Conservation (phyloP, 2,888 invertebrate species). For the Listrodromus nycthemerus region DNA sequence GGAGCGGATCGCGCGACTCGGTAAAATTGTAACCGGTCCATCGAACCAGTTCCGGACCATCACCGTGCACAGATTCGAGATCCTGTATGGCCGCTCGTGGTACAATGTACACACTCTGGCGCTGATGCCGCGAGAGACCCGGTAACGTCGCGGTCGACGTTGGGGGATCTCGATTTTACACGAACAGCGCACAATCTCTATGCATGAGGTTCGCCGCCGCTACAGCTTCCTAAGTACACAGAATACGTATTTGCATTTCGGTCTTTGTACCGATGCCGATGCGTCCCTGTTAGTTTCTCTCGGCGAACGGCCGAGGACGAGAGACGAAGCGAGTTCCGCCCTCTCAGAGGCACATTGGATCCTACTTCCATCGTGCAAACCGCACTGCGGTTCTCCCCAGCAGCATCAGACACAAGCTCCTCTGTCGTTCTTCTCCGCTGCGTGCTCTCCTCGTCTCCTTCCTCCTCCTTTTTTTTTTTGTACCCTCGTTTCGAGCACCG, state of each 20-base stretch:
- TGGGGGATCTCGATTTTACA: slow-evolving; percentile 78
- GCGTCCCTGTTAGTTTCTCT: slow-evolving; percentile 67
- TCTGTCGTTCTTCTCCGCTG: slow-evolving; percentile 39
- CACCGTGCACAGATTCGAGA: background rate
- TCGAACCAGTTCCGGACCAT: slow-evolving; percentile 40
- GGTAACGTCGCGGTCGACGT: slow-evolving; percentile 47
- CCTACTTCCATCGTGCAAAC: slow-evolving; percentile 78
- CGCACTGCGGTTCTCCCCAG: slow-evolving; percentile 77
- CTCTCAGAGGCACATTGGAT: slow-evolving; percentile 69
- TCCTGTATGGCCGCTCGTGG: too few species aligned
- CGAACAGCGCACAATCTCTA: slow-evolving; percentile 82
- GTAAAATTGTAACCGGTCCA: slow-evolving; percentile 56
- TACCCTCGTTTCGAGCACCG: slow-evolving; percentile 66
- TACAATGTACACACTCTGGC: background rate
- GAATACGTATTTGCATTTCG: slow-evolving; percentile 83
- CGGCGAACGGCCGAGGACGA: slow-evolving; percentile 16
- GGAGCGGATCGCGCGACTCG: slow-evolving; percentile 4
- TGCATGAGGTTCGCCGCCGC: slow-evolving; percentile 82
- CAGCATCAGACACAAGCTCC: slow-evolving; percentile 62
- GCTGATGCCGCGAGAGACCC: slow-evolving; percentile 36
- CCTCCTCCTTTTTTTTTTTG: slow-evolving; percentile 20
- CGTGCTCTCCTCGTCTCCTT: slow-evolving; percentile 37
- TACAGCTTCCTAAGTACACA: slow-evolving; percentile 84
- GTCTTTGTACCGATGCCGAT: slow-evolving; percentile 81
- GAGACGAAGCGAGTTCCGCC: slow-evolving; percentile 58